Base-by-base conservation (phyloP, 1,140 invertebrate species). In the Spodoptera frugiperda region DNA sequence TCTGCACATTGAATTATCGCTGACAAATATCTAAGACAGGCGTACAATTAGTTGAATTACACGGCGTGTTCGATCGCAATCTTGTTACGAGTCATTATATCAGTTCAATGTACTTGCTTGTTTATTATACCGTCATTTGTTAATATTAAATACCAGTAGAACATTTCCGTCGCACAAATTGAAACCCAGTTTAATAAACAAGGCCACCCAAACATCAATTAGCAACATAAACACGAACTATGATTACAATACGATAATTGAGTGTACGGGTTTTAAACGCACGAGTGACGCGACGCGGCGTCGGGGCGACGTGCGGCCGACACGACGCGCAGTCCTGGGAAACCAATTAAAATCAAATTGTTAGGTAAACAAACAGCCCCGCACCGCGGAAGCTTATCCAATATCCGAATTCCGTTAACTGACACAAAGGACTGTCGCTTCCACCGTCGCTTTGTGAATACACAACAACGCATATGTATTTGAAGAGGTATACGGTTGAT, bases 281-380 rank as follows among this genome's bases (percentile, higher is more conserved):
- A 39, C 33, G 33, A 39, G 33, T 6, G 11, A 39, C 48, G 14
- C 30, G 73, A 68, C 12, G 10, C 21, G 54, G 5, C 30, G 21
- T 48, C 74, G 53, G 19, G 19, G 49, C 44, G 65, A 55, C 30
- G 70, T 39, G 33, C 33, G 33, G 6, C 33, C 33, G 33, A 39
- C 33, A 46, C 49, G 51, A 49, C 76, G 57, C 44, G 25, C 8
- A 21, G 12, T 39, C 8, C 55, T 12, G 76, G 81, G 78, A 87
- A 90, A 89, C 84, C 87, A 91, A 91, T 91, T 91, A 89, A 91
- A 92, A 88, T 83, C 83, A 89, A 87, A 88, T 90, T 89, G 88
- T 89, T 90, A 82, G 77, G 84, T 89, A 87, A 88, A 90, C 86
- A 88, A 86, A 83, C 83, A 61, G 70, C 75, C 57, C 68, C 57